Percentiles rank a stretch among this genome's conserved stretches.
These are phyloP conservation scores for Elanus axillaris DNA, from an alignment of 2,113 vertebrate genomes.

Conservation along the genomic window DNA sequence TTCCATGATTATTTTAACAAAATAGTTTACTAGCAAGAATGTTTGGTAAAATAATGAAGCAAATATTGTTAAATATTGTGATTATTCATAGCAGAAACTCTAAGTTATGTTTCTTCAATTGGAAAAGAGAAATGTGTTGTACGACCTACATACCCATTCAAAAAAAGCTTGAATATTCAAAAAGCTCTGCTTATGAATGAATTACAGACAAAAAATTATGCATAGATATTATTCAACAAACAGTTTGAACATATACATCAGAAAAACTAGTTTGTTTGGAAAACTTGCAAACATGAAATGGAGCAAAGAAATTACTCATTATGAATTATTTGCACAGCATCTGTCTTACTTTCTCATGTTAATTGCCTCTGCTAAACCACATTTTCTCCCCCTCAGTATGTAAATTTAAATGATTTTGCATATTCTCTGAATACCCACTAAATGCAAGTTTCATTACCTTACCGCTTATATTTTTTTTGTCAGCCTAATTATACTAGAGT, in stretches of 20 bases:
- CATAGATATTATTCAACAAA: constrained; percentile 60
- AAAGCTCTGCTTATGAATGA: constrained; percentile 57
- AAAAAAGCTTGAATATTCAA: constrained; percentile 51
- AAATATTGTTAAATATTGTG: constrained; percentile 63
- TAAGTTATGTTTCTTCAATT: constrained; percentile 45
- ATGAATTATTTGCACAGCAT: constrained; percentile 66
- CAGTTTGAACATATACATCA: constrained; percentile 63
- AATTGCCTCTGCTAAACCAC: constrained; percentile 56
- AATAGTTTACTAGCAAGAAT: constrained; percentile 45
- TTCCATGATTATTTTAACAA: constrained; percentile 52
- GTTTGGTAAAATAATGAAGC: constrained; percentile 60
- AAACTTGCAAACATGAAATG: constrained; percentile 64
- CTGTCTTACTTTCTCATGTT: constrained; percentile 66
- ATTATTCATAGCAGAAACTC: constrained; percentile 58
- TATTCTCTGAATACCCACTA: constrained; percentile 55
- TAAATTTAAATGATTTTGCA: constrained; percentile 62
- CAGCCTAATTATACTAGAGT: constrained; percentile 18
- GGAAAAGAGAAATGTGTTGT: constrained; percentile 27
- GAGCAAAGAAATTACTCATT: constrained; percentile 65
- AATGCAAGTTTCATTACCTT: constrained; percentile 59
- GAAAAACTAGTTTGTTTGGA: constrained; percentile 64
- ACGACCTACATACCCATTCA: constrained; percentile 36
- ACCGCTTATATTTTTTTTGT: not conserved
- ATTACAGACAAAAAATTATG: constrained; percentile 54
- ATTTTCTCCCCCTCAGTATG: constrained; percentile 59